These are phyloP conservation scores for Dendrolimus kikuchii DNA, from an alignment of 1,140 invertebrate genomes.

Conservation along the genomic window DNA sequence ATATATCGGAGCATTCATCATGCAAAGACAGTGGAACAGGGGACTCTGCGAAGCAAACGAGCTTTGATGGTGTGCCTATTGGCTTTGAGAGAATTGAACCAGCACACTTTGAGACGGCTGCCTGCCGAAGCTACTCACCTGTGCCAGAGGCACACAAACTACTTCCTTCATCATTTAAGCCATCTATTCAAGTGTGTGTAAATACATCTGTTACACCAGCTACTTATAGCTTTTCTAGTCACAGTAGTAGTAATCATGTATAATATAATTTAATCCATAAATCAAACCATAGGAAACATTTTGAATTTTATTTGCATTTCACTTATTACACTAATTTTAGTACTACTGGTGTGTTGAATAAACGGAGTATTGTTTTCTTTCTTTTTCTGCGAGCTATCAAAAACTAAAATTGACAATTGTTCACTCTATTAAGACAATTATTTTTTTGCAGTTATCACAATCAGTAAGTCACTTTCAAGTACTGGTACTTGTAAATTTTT, in stretches of 20 bases:
- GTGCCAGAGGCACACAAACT: conserved; percentile 66
- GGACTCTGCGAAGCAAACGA: conserved; percentile 78
- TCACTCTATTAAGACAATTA: too few relatives aligned
- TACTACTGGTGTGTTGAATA: too few relatives aligned
- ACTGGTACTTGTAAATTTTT: too few relatives aligned
- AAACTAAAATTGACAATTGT: too few relatives aligned
- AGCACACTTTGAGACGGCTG: conserved; percentile 61
- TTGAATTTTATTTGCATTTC: too few relatives aligned
- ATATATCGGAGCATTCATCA: conserved; percentile 72
- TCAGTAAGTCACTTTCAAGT: too few relatives aligned
- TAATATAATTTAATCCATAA: conserved; percentile 17
- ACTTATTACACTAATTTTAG: too few relatives aligned
- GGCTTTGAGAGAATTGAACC: conserved; percentile 50
- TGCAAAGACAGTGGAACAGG: conserved; percentile 80
- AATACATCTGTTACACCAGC: conserved; percentile 66
- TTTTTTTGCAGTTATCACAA: too few relatives aligned
- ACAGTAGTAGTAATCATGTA: conserved; percentile 62
- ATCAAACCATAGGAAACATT: too few relatives aligned
- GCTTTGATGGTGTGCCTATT: conserved; percentile 61
- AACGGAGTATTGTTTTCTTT: too few relatives aligned
- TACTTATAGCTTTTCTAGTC: conserved; percentile 71
- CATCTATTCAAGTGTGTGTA: conserved; percentile 67
- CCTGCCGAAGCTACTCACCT: conserved; percentile 59
- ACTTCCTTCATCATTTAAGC: conserved; percentile 65
- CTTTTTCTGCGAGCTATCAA: too few relatives aligned